Percentiles rank a stretch among this genome's conserved stretches.
phyloP scores from a whole-genome alignment of 64 coral and sea anemone genomes.

The Hydrozoanthus tunicans region DNA sequence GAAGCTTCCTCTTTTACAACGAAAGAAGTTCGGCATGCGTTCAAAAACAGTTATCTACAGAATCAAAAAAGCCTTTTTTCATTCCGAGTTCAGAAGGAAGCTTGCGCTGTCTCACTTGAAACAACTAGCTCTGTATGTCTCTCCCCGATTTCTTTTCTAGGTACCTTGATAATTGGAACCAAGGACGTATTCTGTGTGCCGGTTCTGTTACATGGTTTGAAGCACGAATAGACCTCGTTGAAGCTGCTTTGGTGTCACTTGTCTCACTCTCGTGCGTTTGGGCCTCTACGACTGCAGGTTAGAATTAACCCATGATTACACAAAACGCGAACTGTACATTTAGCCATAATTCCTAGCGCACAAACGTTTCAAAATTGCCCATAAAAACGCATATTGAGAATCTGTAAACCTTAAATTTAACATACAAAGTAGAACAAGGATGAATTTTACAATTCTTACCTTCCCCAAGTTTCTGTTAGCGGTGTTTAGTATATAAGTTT shows the following conservation, averaged over 20 bases:
- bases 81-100: neutral
- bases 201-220: slow-evolving; percentile 5
- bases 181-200: neutral
- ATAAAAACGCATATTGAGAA: too few species aligned
- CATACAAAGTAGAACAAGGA: too few species aligned
- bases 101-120: neutral
- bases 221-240: neutral
- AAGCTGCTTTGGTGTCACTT: neutral
- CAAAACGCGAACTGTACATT: too few species aligned
- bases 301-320: neutral
- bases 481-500: too few species aligned
- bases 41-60: neutral
- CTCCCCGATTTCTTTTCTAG: neutral
- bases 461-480: too few species aligned
- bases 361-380: too few species aligned
- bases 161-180: neutral
- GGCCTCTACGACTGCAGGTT: neutral
- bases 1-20: too few species aligned
- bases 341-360: too few species aligned
- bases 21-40: too few species aligned
- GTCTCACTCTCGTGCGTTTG: slow-evolving; percentile 12
- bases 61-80: neutral
- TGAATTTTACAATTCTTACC: too few species aligned
- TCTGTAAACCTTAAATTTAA: too few species aligned
- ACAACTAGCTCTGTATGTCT: neutral